phyloP scores from a whole-genome alignment of 2,113 vertebrate species.

The Chrysochloris asiatica region DNA sequence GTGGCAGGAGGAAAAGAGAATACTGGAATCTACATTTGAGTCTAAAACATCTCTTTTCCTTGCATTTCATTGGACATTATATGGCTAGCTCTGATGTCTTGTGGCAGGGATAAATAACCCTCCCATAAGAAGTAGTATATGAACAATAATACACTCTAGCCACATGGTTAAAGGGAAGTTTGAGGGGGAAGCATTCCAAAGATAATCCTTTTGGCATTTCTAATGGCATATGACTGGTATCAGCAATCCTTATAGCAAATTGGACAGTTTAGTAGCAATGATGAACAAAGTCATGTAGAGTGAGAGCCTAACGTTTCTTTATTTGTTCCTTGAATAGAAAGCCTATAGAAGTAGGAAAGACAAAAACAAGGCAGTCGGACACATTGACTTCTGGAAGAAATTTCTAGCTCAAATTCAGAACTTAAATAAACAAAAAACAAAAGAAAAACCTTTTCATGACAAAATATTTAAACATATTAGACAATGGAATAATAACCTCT shows the following conservation, averaged over 20 bases:
- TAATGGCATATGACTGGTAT: background rate
- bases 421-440: too few relatives aligned
- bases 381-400: background rate
- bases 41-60: background rate
- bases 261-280: background rate
- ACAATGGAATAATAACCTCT: too few relatives aligned
- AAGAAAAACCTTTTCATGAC: too few relatives aligned
- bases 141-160: background rate
- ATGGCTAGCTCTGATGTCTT: background rate
- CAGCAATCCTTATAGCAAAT: background rate
- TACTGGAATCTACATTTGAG: background rate
- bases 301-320: background rate
- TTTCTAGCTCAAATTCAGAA: background rate
- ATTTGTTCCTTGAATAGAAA: background rate
- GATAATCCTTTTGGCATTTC: background rate
- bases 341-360: background rate
- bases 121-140: constrained; percentile 7
- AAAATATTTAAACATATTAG: too few relatives aligned
- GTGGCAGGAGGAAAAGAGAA: background rate
- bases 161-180: background rate
- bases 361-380: background rate
- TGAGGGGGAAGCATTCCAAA: background rate
- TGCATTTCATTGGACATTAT: background rate
- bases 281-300: background rate
- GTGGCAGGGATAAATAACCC: background rate